Evolutionary conservation across 2,888 invertebrate genomes (phyloP).

Genomic region (Hyalella azteca): DNA sequence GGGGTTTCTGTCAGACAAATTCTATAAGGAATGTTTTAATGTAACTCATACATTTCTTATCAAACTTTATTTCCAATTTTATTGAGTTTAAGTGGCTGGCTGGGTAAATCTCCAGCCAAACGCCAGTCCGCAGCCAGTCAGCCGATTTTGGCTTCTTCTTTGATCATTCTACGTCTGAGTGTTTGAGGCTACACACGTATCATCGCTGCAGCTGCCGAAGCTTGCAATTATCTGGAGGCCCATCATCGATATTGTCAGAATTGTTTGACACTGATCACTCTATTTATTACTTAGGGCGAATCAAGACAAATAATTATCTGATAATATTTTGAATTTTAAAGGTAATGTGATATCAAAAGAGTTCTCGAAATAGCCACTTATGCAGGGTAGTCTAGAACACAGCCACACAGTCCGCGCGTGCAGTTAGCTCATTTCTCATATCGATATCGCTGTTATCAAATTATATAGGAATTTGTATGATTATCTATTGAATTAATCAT

Average conservation of each 20-base stretch:
- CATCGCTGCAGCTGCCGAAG: neutral
- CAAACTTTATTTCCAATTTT: no score
- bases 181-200: neutral
- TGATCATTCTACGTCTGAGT: neutral
- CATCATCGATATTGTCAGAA: conserved; percentile 4
- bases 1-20: no score
- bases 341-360: conserved; percentile 19
- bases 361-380: neutral
- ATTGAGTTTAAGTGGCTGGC: no score
- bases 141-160: neutral
- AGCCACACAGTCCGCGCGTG: no score
- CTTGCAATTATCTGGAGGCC: neutral
- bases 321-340: neutral
- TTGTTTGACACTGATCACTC: conserved; percentile 18
- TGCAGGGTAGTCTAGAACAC: no score
- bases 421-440: no score
- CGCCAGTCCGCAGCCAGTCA: neutral
- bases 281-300: conserved; percentile 15
- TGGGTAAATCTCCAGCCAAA: no score
- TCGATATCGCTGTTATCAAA: no score
- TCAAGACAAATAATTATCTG: conserved; percentile 16
- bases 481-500: conserved; percentile 6
- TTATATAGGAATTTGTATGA: neutral
- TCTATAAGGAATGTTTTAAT: no score
- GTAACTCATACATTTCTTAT: no score